Percentiles rank a stretch among this genome's conserved stretches.
These are phyloP conservation scores for Drosophila tristis DNA, from an alignment of 1,140 invertebrate species.

Conservation along the genomic window DNA sequence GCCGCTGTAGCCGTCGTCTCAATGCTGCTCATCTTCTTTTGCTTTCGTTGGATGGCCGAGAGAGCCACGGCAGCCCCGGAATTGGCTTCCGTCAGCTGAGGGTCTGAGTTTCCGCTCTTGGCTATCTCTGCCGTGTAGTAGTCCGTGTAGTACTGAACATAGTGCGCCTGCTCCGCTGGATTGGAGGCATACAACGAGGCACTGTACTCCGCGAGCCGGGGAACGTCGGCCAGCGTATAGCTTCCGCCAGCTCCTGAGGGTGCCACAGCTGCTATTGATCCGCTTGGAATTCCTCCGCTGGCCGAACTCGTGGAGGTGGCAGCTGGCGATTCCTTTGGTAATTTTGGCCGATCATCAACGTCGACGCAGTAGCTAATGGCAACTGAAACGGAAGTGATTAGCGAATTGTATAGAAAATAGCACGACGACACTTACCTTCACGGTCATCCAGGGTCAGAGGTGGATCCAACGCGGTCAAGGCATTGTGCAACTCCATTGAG, in stretches of 20 bases:
- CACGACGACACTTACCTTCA: constrained; percentile 84
- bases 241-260: constrained; percentile 52
- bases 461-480: constrained; percentile 86
- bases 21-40: constrained; percentile 77
- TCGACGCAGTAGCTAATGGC: constrained; percentile 73
- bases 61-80: constrained; percentile 95
- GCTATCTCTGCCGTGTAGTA: constrained; percentile 92
- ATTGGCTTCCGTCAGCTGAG: constrained; percentile 88
- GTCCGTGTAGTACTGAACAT: constrained; percentile 91
- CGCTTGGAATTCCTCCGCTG: constrained; percentile 1
- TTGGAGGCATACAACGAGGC: constrained; percentile 91
- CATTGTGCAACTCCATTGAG: constrained; percentile 91
- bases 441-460: constrained; percentile 88
- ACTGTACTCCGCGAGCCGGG: constrained; percentile 91
- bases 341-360: constrained; percentile 46
- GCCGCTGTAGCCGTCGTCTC: constrained; percentile 72
- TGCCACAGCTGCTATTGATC: constrained; percentile 15
- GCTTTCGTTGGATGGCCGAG: constrained; percentile 89
- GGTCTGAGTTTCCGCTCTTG: constrained; percentile 85
- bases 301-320: background rate
- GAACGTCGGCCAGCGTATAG: constrained; percentile 89
- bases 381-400: constrained; percentile 36
- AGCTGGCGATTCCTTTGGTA: constrained; percentile 36
- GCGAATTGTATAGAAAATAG: background rate
- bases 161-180: constrained; percentile 89